Evolutionary conservation across 2,888 invertebrate species (phyloP), one percentile per base, ranked within the genome.

Genomic region (Bombylius discolor): DNA sequence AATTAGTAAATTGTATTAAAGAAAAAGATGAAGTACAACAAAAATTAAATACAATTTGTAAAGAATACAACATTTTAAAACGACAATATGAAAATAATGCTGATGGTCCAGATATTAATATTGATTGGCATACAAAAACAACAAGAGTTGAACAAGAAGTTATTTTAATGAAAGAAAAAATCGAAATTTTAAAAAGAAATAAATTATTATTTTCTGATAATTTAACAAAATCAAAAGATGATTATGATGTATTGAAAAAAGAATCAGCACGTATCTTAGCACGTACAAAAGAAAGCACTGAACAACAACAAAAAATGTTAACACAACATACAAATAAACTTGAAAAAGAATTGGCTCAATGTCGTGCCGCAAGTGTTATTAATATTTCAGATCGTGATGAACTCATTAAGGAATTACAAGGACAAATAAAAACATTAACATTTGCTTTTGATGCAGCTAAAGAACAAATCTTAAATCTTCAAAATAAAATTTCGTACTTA

Each of bases 391-490:
- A 74, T 52, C 69, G 73, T 0, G 72, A 74, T 55, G 70, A 67
- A 33, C 62, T 70, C 2, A 73, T 73, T 47, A 66, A 67, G 42
- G 69, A 72, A 54, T 61, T 74, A 56, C 71, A 73, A 59, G 65
- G 65, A 4, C 72, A 73, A 56, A 61, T 74, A 4, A 69, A 69
- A 46, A 67, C 67, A 8, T 59, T 74, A 12, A 71, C 70, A 8
- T 67, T 68, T 55, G 71, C 70, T 52, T 74, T 73, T 47, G 72
- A 72, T 57, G 68, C 71, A 6, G 72, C 73, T 4, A 72, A 73
- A 63, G 70, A 68, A 53, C 72, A 73, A 56, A 73, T 74, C 45
- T 67, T 70, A 5, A 66, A 69, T 0, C 61, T 74, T 4, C 66
- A 72, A 5, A 64, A 67, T 12, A 72, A 73, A 56, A 71, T 74